Conservation (phyloP, 1,140 invertebrate genomes). For the Cotesia chilonis region DNA sequence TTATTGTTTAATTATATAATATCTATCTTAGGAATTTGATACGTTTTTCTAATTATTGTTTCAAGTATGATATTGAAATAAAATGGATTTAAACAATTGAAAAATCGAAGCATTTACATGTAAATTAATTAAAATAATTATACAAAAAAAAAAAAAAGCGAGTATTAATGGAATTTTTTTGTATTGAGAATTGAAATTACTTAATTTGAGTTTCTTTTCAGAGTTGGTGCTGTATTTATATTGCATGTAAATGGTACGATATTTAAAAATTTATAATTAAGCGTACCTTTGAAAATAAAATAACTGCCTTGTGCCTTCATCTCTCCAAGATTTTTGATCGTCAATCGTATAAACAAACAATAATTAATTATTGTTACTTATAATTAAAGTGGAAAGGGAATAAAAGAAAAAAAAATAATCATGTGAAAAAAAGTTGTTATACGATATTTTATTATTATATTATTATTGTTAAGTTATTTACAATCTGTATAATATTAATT, state of each 20-base stretch:
- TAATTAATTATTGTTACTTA: constrained; percentile 21
- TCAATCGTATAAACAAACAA: constrained; percentile 22
- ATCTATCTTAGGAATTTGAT: constrained; percentile 23
- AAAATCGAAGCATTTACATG: background rate
- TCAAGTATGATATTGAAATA: background rate
- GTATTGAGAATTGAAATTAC: background rate
- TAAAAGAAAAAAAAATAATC: constrained; percentile 30
- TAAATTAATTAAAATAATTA: background rate
- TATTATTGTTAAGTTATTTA: constrained; percentile 65
- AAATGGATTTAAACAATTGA: background rate
- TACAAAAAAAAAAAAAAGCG: background rate
- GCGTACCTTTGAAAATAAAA: constrained; percentile 3
- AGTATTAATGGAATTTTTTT: background rate
- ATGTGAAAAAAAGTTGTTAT: constrained; percentile 53
- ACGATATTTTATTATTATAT: constrained; percentile 64
- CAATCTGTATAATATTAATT: constrained; percentile 66
- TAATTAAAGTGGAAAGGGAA: constrained; percentile 38
- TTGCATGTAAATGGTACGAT: constrained; percentile 9
- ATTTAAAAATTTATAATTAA: background rate
- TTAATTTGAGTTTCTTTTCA: background rate
- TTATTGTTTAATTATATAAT: constrained; percentile 22
- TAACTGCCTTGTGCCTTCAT: constrained; percentile 57
- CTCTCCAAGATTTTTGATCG: constrained; percentile 38
- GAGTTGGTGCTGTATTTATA: background rate
- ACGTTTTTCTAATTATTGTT: background rate